Evolutionary conservation across 2,797 vertebrate species (phyloP).

Genomic region (Gephyroberyx darwinii): DNA sequence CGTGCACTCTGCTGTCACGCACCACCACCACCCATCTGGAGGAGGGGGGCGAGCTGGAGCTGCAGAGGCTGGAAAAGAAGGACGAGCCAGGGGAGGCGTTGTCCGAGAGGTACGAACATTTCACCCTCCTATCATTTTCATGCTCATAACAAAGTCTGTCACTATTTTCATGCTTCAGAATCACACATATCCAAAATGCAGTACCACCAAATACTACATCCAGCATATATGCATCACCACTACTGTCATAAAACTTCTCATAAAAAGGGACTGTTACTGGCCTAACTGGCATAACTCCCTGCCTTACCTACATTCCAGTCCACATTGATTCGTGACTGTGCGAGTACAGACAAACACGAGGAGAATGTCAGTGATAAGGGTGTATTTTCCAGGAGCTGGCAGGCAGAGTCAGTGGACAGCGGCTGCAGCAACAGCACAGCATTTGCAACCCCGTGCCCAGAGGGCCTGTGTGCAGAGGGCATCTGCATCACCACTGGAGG

Average conservation of each 20-base stretch:
- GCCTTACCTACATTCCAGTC: background rate
- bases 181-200: background rate
- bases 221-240: background rate
- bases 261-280: background rate
- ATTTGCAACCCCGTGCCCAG: slow-evolving; percentile 84
- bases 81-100: slow-evolving; percentile 86
- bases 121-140: background rate
- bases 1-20: slow-evolving; percentile 82
- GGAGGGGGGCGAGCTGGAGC: slow-evolving; percentile 85
- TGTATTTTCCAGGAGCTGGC: slow-evolving; percentile 89
- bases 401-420: slow-evolving; percentile 95
- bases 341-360: background rate
- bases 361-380: background rate
- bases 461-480: slow-evolving; percentile 83
- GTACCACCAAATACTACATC: background rate
- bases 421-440: slow-evolving; percentile 93
- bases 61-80: slow-evolving; percentile 86
- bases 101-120: slow-evolving; percentile 85
- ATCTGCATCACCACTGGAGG: slow-evolving; percentile 81
- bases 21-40: slow-evolving; percentile 82
- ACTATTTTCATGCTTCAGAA: background rate
- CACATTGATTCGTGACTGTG: background rate
- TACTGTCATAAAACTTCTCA: background rate
- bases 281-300: background rate
- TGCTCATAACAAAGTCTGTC: background rate